Conservation (phyloP, 2,797 vertebrate genomes). For the Pipistrellus pipistrellus region DNA sequence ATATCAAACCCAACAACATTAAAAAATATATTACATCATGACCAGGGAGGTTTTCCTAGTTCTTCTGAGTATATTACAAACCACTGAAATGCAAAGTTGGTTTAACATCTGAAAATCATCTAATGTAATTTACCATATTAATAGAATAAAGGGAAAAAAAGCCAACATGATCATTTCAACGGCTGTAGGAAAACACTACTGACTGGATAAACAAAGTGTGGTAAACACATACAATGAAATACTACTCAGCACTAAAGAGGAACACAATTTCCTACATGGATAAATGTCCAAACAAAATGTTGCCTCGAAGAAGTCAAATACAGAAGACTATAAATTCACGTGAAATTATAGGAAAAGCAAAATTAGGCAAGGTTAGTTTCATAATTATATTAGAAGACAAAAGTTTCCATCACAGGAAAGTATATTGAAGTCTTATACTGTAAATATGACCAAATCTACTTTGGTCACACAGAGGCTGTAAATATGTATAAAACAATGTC, state of each 20-base stretch:
- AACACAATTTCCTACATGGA: neutral
- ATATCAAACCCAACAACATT: neutral
- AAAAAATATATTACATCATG: neutral
- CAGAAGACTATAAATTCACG: neutral
- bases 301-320: neutral
- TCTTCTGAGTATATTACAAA: too few relatives aligned
- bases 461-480: conserved; percentile 1
- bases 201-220: conserved; percentile 10
- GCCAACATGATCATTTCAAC: neutral
- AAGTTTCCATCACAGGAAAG: neutral
- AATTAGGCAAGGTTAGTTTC: conserved; percentile 8
- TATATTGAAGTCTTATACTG: neutral
- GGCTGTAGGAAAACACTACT: neutral
- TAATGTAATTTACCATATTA: neutral
- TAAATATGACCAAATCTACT: neutral
- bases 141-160: conserved; percentile 40
- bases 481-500: conserved; percentile 25
- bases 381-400: conserved; percentile 39
- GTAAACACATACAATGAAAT: neutral
- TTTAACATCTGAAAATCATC: conserved; percentile 48
- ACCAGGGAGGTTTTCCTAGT: neutral
- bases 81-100: conserved; percentile 12
- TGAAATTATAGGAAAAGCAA: conserved; percentile 38
- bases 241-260: conserved; percentile 28
- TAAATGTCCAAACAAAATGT: conserved; percentile 44